phyloP scores from a whole-genome alignment of 2,113 vertebrate species.

The Neotragus pygmaeus region DNA sequence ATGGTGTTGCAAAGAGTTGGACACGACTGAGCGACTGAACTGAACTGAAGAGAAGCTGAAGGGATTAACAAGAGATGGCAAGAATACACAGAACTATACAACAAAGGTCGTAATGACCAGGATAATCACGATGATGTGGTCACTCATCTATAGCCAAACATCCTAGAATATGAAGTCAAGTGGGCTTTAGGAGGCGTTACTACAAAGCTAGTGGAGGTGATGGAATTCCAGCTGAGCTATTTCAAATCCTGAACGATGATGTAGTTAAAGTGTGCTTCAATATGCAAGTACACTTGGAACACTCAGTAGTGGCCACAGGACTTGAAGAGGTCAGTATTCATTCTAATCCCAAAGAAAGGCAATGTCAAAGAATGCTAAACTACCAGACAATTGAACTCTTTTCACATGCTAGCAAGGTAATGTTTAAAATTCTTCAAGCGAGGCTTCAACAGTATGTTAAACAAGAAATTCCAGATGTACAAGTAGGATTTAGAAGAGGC shows the following conservation, averaged over 20 bases:
- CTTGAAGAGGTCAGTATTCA: not conserved
- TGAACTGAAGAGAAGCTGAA: not conserved
- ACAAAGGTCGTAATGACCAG: not conserved
- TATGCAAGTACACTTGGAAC: not conserved
- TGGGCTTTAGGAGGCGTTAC: not conserved
- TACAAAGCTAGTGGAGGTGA: not conserved
- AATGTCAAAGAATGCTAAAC: not conserved
- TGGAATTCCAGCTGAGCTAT: not conserved
- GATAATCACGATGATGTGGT: not conserved
- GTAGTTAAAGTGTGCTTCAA: accelerated
- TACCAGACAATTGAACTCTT: not conserved
- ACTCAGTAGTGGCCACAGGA: not conserved
- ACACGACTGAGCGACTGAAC: too few species aligned
- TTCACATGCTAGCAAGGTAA: not conserved
- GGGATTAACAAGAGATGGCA: not conserved
- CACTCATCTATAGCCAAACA: not conserved
- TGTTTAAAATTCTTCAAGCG: not conserved
- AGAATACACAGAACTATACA: not conserved
- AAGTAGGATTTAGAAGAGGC: not conserved
- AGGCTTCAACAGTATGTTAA: not conserved
- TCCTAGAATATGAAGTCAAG: not conserved
- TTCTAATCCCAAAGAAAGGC: not conserved
- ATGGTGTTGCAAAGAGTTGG: too few species aligned
- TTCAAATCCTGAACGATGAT: not conserved
- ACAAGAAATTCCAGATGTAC: not conserved